Evolutionary conservation across 2,113 vertebrate species (phyloP), one percentile per base, ranked within the genome.

Genomic region (Cynocephalus volans): DNA sequence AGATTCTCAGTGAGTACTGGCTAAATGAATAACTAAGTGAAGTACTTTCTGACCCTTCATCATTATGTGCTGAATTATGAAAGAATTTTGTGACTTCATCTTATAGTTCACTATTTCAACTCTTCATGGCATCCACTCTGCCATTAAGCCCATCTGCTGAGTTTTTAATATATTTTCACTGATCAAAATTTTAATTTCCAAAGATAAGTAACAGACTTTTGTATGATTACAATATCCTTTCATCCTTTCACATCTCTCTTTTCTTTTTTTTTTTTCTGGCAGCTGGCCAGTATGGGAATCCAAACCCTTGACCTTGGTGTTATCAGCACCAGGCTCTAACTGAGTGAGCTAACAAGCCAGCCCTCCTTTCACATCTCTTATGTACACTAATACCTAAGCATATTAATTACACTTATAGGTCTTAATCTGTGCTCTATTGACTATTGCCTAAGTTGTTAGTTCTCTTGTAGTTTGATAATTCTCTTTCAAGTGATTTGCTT

Each of bases 131-230:
- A 23, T 73, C 69, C 1, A 52, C 41, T 80, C 4, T 26, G 6
- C 36, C n/a, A 95, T 58, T 92, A 89, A 84, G 36, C 6, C 21
- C 26, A 75, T 85, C 45, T 79, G 52, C 13, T 73, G 19, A 50
- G 24, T 65, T 86, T 75, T 62, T 48, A 86, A 24, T 26, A 45
- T 6, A 83, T 84, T 77, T 94, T 85, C 50, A 64, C 41, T 88
- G n/a, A 92, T 75, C 11, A 41, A 88, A 93, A 94, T n/a, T 76
- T 88, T 93, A n/a, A 82, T 96, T 94, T 82, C 67, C 52, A 84
- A 79, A 95, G 76, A 56, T 52, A 81, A 92, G 6, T 23, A 65
- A 80, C 1, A 82, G 31, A 65, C 65, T 94, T 79, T 92, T 84
- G 11, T 54, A 72, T 10, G 2, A 19, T 76, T 58, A 72, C 19